Conservation (phyloP, 2,888 invertebrate genomes). For the Quadriops clusia region DNA sequence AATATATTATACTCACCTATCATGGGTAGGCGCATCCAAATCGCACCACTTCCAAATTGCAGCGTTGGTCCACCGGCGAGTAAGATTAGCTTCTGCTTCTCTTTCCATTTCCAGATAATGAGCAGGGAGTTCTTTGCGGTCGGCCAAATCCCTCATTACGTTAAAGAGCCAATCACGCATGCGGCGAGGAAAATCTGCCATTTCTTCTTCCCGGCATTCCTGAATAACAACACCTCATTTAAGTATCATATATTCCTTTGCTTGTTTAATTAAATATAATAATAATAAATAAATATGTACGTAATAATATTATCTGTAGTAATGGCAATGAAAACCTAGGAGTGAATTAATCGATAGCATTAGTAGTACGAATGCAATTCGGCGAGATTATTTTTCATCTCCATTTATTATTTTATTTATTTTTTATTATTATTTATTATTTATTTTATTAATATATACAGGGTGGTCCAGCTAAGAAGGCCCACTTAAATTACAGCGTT, state of each 20-base stretch:
- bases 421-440: too few species aligned
- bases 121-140: conserved; percentile 69
- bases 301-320: not conserved
- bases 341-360: too few species aligned
- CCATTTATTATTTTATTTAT: too few species aligned
- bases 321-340: not conserved
- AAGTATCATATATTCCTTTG: too few species aligned
- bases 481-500: too few species aligned
- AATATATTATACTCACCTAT: conserved; percentile 45
- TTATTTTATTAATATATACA: too few species aligned
- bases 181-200: conserved; percentile 88
- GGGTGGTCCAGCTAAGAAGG: too few species aligned
- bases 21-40: conserved; percentile 83
- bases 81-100: conserved; percentile 78
- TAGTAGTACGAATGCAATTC: too few species aligned
- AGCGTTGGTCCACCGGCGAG: conserved; percentile 79
- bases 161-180: conserved; percentile 99
- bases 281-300: not conserved
- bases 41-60: conserved; percentile 99
- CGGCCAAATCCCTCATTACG: conserved; percentile 90
- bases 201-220: conserved; percentile 74
- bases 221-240: too few species aligned
- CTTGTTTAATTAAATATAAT: too few species aligned
- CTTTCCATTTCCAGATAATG: conserved; percentile 78
- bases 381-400: too few species aligned